Percentiles rank a stretch among this genome's conserved stretches.
Conservation (phyloP, 2,888 invertebrate genomes). For the Spodoptera picta region DNA sequence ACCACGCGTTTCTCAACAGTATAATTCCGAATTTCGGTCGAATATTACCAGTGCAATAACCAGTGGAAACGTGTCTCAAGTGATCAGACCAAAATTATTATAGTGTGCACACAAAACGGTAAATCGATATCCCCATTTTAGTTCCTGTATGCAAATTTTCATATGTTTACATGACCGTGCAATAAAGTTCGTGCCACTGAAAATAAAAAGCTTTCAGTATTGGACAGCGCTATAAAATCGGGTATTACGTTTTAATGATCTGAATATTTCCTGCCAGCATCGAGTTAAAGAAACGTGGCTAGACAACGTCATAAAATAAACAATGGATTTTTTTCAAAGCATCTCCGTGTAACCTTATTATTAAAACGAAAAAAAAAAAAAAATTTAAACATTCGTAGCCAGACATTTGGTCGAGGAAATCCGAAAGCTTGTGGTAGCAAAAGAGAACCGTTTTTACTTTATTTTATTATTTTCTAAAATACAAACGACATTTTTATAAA, state of each 20-base stretch:
- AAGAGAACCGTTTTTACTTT: conserved; percentile 1
- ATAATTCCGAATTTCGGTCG: conserved; percentile 54
- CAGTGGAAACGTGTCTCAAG: conserved; percentile 40
- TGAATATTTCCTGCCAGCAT: conserved; percentile 56
- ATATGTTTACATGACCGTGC: conserved; percentile 53
- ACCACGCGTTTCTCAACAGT: conserved; percentile 56
- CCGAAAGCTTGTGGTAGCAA: conserved; percentile 6
- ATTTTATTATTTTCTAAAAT: conserved; percentile 11
- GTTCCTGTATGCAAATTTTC: conserved; percentile 14
- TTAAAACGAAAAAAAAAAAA: conserved; percentile 17
- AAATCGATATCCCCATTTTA: conserved; percentile 24
- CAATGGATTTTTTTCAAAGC: conserved; percentile 31
- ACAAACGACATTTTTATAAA: conserved; percentile 30
- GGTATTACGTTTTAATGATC: conserved; percentile 56
- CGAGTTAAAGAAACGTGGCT: conserved; percentile 41
- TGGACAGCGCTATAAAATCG: conserved; percentile 51
- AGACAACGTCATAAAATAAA: conserved; percentile 47
- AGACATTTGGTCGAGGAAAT: conserved; percentile 11
- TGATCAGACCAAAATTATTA: conserved; percentile 9
- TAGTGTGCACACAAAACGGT: conserved; percentile 28
- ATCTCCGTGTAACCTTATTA: conserved; percentile 16
- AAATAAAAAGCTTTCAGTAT: conserved; percentile 52
- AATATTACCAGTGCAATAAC: conserved; percentile 55
- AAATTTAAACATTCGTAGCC: conserved; percentile 14
- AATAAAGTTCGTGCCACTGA: conserved; percentile 48